Evolutionary conservation across 2,113 vertebrate genomes (phyloP), one percentile per base, ranked within the genome.

Genomic region (Hiodon tergisus): DNA sequence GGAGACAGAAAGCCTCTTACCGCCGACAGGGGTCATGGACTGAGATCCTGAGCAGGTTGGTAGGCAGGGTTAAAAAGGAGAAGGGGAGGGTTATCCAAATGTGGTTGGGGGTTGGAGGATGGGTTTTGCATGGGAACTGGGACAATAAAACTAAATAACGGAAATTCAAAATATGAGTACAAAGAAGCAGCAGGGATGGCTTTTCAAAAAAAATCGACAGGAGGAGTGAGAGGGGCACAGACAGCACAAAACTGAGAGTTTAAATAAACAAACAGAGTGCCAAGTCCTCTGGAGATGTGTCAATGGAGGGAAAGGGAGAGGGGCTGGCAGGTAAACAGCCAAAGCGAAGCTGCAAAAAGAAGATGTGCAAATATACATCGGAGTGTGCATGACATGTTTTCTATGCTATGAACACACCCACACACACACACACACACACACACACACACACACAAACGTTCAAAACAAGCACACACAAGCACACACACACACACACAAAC

Each of bases 21-120:
- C 91, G 90, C 90, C 90, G 85, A 91, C 87, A 84, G 90, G 88
- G 86, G 91, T 92, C 89, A 91, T 90, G 86, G 92, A 92, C 82
- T 93, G 91, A 87, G 91, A 92, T 92, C 92, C 92, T 93, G 89
- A 92, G 88, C 89, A 91, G 90, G 90, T 88, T 86, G 86, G 90
- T 91, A 91, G 89, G 91, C 89, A 91, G 88, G 89, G 88, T 91
- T 91, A 89, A 86, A 90, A 87, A 82, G 90, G 84, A 48, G 58
- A 13, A 60, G 70, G n/a, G 55, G 4, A 57, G 46, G 46, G 70
- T 71, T 71, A 71, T 59, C 70, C 70, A 71, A 60, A 71, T 31
- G 31, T 31, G 31, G 57, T 46, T 48, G 57, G 65, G 55, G 58
- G 14, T 54, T 31, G 68, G 68, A 2, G 16, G 68, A 8, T 6